Base-by-base conservation (phyloP, 2,888 invertebrate genomes). In the Andrena camellia region DNA sequence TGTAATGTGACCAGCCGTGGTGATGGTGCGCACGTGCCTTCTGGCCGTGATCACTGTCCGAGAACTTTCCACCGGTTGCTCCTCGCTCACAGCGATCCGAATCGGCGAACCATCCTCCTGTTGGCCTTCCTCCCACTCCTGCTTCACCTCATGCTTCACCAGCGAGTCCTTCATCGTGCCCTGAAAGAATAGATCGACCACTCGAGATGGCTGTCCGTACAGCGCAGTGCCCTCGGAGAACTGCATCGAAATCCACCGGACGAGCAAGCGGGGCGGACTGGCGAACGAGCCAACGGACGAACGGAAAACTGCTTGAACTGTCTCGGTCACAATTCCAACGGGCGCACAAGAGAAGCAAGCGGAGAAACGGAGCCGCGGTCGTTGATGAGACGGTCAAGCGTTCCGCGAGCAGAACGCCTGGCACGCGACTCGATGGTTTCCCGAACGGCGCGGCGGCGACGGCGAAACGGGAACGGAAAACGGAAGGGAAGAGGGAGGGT, bases 1-100 rank as follows among this genome's bases (percentile, higher is more conserved):
- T 0, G 94, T 95, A 80, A 96, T 96, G 90, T 96, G 96, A 2
- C 96, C 96, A 60, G 96, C 95, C 10, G 96, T 94, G 29, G 96
- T 96, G 89, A 96, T 96, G 42, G 96, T 96, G 67, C 96, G 94
- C 67, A 95, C 94, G 81, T 95, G 95, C 73, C 95, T 95, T 10
- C 95, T 94, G 35, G 95, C 94, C 13, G 96, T 96, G 91, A 96
- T 96, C 26, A 96, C 96, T 20, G 93, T 93, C 5, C 90, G 92
- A 0, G 93, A 91, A 76, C 90, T 93, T n/a, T 84, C 90, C 1
- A 73, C 82, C 6, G 90, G 79, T 31, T 89, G 92, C 3, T 92
- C 92, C 3, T 89, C 89, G 10, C 86, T 78, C 63, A 89, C 83
- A 2, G 82, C 76, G 2, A 90, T 79, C 60, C 89, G 90, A 0